Conservation (phyloP, 2,797 vertebrate genomes). For the Falco novaeseelandiae region DNA sequence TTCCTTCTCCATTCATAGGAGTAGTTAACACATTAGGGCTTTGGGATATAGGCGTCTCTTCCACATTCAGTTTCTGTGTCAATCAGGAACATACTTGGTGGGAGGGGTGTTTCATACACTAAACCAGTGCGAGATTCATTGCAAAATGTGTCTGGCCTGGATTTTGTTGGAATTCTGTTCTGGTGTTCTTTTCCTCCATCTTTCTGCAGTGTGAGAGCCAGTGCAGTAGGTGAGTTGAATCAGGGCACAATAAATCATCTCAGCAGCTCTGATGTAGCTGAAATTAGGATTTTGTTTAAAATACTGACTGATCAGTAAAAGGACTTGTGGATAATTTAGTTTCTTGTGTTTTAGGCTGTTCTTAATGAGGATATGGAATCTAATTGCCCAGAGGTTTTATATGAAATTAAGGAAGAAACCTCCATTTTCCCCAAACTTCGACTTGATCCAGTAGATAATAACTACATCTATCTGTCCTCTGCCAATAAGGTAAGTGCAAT, state of each 20-base stretch:
- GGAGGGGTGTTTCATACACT: not conserved
- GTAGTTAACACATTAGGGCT: not conserved
- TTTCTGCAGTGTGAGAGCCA: not conserved
- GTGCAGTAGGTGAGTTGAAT: not conserved
- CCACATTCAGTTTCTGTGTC: not conserved
- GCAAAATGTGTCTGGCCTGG: not conserved
- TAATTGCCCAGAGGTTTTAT: conserved; percentile 80
- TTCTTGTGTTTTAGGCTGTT: conserved; percentile 71
- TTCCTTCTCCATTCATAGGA: not conserved
- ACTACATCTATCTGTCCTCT: conserved; percentile 80
- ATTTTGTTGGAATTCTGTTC: not conserved
- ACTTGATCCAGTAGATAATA: conserved; percentile 75
- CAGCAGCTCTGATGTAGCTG: not conserved
- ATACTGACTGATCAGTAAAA: not conserved
- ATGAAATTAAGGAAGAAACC: conserved; percentile 81
- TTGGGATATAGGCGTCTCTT: not conserved
- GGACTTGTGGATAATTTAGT: conserved; percentile 36
- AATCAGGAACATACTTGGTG: not conserved
- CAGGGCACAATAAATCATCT: not conserved
- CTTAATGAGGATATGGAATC: conserved; percentile 78
- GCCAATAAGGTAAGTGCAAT: conserved; percentile 74
- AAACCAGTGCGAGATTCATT: not conserved
- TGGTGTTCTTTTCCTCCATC: not conserved
- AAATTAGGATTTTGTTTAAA: conserved; percentile 5
- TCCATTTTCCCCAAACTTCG: conserved; percentile 78